Base-by-base conservation (phyloP, 2,888 invertebrate species). In the Quadroppia sp. region DNA sequence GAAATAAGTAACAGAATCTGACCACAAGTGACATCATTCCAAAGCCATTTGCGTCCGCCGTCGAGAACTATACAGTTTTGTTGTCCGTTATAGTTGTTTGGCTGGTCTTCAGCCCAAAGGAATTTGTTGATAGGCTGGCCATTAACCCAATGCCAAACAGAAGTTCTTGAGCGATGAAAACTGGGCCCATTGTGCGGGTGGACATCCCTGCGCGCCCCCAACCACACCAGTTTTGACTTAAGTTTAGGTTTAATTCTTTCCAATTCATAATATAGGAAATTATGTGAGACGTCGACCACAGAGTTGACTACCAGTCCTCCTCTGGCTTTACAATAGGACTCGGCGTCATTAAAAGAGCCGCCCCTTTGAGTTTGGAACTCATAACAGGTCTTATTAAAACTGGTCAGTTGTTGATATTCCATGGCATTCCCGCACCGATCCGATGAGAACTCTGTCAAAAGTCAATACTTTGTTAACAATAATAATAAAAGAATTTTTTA, bases 41-140 rank as follows among this genome's bases (percentile, higher is more conserved):
- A 94, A 0, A 90, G 85, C 94, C 94, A 94, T 76, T 89, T 88
- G 70, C 92, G 86, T 0, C 91, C 93, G 0, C 94, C 94, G 81
- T 94, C 94, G 77, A 94, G 84, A 17, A 94, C 93, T n/a, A 90
- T 92, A 83, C 94, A 94, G 82, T 94, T 94, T 82, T 94, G 94
- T 80, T 94, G 92, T 0, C 94, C 93, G 81, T 94, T 94, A 85
- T 94, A 94, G 82, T 94, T 94, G 82, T 94, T 94, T 0, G 94
- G 94, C 81, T 94, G 94, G 80, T 94, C 94, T 81, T 92, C 91
- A 71, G 93, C 94, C 94, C 94, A 94, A 0, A 91, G 87, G 4
- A 76, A 79, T n/a, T 75, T 75, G 25, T 56, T 71, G 9, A 78
- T 75, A 1, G 76, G 45, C 15, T 53, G 53, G 17, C 76, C 76